These are phyloP conservation scores for Phymorhynchus buccinoides DNA, from an alignment of 1,140 invertebrate species.

Conservation along the genomic window DNA sequence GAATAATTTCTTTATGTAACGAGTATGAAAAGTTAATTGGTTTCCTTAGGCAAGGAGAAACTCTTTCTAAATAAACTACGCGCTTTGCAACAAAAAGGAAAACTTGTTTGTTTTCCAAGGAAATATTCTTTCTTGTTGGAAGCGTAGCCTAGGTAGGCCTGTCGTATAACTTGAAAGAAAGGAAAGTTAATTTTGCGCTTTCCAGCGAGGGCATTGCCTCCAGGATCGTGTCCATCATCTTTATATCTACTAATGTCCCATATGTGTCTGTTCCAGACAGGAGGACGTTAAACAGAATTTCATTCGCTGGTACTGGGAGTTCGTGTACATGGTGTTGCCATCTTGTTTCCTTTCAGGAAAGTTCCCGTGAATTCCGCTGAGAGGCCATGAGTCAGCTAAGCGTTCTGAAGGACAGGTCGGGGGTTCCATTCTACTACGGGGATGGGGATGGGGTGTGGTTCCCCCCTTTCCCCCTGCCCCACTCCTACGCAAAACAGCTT, in stretches of 20 bases:
- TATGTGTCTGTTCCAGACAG: too few species aligned
- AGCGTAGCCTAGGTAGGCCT: neutral
- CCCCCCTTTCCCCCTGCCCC: slow-evolving; percentile 23
- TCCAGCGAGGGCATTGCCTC: too few species aligned
- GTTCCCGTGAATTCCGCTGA: neutral
- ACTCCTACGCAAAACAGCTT: slow-evolving; percentile 20
- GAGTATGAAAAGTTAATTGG: too few species aligned
- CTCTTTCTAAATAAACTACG: too few species aligned
- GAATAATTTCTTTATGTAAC: too few species aligned
- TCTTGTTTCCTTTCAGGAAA: neutral
- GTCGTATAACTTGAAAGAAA: neutral
- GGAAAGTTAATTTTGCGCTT: neutral
- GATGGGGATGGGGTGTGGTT: slow-evolving; percentile 19
- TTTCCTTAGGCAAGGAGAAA: too few species aligned
- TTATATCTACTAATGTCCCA: too few species aligned
- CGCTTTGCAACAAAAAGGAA: too few species aligned
- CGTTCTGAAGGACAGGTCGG: slow-evolving; percentile 9
- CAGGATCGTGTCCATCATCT: too few species aligned
- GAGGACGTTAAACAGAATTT: too few species aligned
- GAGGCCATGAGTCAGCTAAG: slow-evolving; percentile 1
- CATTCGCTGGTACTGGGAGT: too few species aligned
- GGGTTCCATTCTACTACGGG: slow-evolving; percentile 29
- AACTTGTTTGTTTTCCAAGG: neutral
- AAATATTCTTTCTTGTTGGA: neutral
- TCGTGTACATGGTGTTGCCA: too few species aligned